Conservation (phyloP, 1,140 invertebrate species). For the Papilio aristodemus region DNA sequence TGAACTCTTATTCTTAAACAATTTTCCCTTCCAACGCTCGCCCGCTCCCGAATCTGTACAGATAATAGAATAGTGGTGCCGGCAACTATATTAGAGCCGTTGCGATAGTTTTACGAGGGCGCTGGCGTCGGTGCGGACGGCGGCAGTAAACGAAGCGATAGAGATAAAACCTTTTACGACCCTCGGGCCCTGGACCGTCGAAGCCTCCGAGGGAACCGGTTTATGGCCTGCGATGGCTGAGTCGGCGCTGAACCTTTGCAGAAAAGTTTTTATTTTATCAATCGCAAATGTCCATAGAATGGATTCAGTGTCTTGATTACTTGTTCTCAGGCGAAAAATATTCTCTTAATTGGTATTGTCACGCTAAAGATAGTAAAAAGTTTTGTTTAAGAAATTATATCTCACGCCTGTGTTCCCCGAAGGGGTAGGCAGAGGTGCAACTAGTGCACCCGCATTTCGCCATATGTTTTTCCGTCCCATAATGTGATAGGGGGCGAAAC, state of each 20-base stretch:
- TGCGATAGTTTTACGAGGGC: constrained; percentile 27
- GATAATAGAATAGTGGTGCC: constrained; percentile 10
- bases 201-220: background rate
- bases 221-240: background rate
- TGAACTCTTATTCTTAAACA: constrained; percentile 9
- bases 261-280: constrained; percentile 26
- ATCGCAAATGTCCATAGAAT: background rate
- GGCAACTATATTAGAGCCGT: background rate
- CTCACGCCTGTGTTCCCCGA: too few relatives aligned
- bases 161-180: constrained; percentile 32
- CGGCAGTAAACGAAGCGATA: constrained; percentile 29
- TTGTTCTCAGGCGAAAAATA: background rate
- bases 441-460: too few relatives aligned
- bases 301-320: background rate
- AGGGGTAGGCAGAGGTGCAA: too few relatives aligned
- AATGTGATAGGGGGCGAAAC: too few relatives aligned
- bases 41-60: constrained; percentile 2
- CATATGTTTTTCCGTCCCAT: too few relatives aligned
- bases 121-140: constrained; percentile 13
- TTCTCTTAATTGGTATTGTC: background rate
- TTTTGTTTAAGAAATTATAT: too few relatives aligned
- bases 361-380: background rate
- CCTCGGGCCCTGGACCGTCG: background rate
- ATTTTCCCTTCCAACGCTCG: constrained; percentile 9
- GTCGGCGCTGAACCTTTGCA: background rate